Evolutionary conservation across 2,797 vertebrate species (phyloP), one percentile per base, ranked within the genome.

Genomic region (Alca torda): DNA sequence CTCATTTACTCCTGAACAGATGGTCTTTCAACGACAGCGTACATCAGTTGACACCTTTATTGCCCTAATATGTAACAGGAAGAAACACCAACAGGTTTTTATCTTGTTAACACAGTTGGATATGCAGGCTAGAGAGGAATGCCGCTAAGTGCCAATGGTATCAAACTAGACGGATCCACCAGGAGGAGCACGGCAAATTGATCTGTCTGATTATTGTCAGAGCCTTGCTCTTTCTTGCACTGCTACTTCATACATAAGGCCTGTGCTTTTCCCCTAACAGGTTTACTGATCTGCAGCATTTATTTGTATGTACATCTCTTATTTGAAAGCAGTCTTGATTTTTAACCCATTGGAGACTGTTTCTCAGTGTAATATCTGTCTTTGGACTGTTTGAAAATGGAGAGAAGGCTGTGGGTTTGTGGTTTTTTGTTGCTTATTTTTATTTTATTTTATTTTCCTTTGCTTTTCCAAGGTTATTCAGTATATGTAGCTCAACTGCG

Each of bases 1-100:
- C 79, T 93, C 96, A n/a, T 93, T 94, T 96, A 94, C 67, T 81
- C 50, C 85, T 53, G 92, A 97, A 90, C 88, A 97, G 92, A 97
- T 96, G 94, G 87, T 69, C 9, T 3, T 74, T 53, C 39, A 94
- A 92, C 63, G 72, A 67, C 77, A 87, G 26, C 4, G 4, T 63
- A 39, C 57, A 84, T 87, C 63, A 60, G 28, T 86, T 95, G 88
- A 84, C 25, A 94, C 37, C 14, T 94, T 96, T 93, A 96, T 93
- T 93, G 53, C 37, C 78, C 90, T 96, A 96, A 87, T 87, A 97
- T 95, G 87, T 81, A 95, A 77, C 23, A 50, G 28, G 59, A 83
- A 92, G 75, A 78, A 78, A 87, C 45, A 70, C 23, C 43, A 92
- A 79, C 56, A 85, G 11, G 51, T 87, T 85, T 39, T 64, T 88